phyloP scores from a whole-genome alignment of 2,888 invertebrate species.

The Iselma pallidipennis region DNA sequence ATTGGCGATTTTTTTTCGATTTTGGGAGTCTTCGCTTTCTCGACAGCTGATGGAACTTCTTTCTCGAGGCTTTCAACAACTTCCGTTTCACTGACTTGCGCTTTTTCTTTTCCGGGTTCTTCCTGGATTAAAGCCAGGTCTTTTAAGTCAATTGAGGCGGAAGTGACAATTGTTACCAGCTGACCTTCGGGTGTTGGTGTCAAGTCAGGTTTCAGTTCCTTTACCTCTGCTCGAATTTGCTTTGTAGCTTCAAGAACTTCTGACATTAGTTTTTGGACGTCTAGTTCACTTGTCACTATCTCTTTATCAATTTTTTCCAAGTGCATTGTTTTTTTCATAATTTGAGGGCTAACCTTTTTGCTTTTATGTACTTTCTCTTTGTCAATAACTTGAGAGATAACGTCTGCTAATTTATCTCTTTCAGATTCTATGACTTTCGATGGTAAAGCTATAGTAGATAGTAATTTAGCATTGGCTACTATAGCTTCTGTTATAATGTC shows the following conservation, averaged over 20 bases:
- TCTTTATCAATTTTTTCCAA: slow-evolving; percentile 8
- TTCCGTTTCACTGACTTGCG: neutral
- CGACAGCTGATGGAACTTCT: neutral
- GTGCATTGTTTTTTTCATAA: slow-evolving; percentile 2
- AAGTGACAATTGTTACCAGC: slow-evolving; percentile 46
- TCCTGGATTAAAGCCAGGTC: slow-evolving; percentile 38
- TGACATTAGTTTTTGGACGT: slow-evolving; percentile 55
- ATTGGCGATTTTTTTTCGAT: neutral
- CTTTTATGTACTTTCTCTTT: slow-evolving; percentile 11
- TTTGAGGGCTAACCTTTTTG: slow-evolving; percentile 2
- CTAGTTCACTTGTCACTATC: slow-evolving; percentile 32
- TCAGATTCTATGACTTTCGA: slow-evolving; percentile 28
- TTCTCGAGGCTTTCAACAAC: neutral
- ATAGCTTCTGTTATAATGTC: slow-evolving; percentile 44
- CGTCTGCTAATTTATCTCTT: slow-evolving; percentile 23
- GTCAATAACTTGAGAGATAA: slow-evolving; percentile 18
- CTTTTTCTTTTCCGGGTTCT: slow-evolving; percentile 17
- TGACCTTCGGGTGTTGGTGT: slow-evolving; percentile 59
- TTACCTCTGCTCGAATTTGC: slow-evolving; percentile 58
- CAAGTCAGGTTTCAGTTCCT: slow-evolving; percentile 58
- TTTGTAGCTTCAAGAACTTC: slow-evolving; percentile 58
- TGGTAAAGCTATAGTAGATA: slow-evolving; percentile 46
- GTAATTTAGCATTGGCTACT: slow-evolving; percentile 42
- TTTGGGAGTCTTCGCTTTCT: slow-evolving; percentile 4
- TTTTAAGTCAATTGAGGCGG: slow-evolving; percentile 36